phyloP scores from a whole-genome alignment of 2,888 invertebrate genomes.

The Napeogenes inachia region DNA sequence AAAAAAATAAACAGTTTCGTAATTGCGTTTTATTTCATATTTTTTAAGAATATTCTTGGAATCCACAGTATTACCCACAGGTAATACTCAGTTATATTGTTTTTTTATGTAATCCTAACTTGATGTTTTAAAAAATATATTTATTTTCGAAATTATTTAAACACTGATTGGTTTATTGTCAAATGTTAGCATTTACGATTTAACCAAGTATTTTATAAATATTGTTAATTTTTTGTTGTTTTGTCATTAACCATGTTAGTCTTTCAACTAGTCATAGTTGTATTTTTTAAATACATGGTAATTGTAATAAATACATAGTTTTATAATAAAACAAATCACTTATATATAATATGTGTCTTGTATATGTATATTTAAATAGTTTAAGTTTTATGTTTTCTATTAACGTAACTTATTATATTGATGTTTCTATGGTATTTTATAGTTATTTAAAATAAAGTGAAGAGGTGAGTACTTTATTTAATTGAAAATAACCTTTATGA shows the following conservation, averaged over 20 bases:
- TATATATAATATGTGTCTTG: not conserved
- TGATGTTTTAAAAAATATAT: not conserved
- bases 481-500: too few species aligned
- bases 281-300: slow-evolving; percentile 4
- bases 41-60: slow-evolving; percentile 12
- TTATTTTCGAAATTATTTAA: slow-evolving; percentile 17
- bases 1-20: too few species aligned
- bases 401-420: slow-evolving; percentile 14
- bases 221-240: slow-evolving; percentile 9
- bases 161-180: slow-evolving; percentile 17
- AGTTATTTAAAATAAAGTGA: slow-evolving; percentile 16
- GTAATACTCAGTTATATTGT: not conserved
- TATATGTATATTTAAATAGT: not conserved
- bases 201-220: slow-evolving; percentile 5
- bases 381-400: not conserved
- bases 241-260: slow-evolving; percentile 18
- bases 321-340: not conserved
- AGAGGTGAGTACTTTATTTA: too few species aligned
- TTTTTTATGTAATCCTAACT: too few species aligned
- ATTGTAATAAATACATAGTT: not conserved
- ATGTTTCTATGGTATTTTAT: slow-evolving; percentile 27
- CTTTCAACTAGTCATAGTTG: slow-evolving; percentile 24
- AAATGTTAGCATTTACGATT: slow-evolving; percentile 19
- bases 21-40: not conserved
- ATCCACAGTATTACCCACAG: too few species aligned